A percentile compares a stretch with the other conserved stretches of the same genome.
Evolutionary conservation across 2,888 invertebrate species (phyloP).

Genomic region (Cerastis rubricosa): DNA sequence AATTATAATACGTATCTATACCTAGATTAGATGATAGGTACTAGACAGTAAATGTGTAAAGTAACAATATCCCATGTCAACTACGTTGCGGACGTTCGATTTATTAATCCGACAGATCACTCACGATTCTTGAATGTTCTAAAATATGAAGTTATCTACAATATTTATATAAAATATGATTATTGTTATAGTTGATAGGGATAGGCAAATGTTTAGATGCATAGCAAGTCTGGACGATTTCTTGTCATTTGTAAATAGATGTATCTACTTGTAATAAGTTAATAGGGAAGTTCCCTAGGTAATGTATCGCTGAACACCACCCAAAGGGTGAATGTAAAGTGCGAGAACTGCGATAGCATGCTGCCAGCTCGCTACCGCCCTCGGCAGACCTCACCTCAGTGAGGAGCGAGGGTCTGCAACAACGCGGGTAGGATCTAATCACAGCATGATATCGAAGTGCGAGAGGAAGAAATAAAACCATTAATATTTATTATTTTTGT

Average conservation of each 20-base stretch:
- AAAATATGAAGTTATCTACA: conserved; percentile 63
- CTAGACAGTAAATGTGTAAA: conserved; percentile 61
- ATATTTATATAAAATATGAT: conserved; percentile 62
- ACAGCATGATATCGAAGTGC: conserved; percentile 70
- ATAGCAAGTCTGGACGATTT: conserved; percentile 57
- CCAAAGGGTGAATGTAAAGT: conserved; percentile 51
- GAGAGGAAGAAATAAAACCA: conserved; percentile 66
- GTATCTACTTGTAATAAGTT: conserved; percentile 68
- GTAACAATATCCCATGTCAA: conserved; percentile 50
- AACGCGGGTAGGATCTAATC: conserved; percentile 37
- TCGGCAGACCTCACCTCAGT: conserved; percentile 12
- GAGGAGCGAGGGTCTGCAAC: not conserved
- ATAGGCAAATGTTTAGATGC: conserved; percentile 71
- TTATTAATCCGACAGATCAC: conserved; percentile 71
- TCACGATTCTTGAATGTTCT: conserved; percentile 65
- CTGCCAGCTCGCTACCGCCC: conserved; percentile 39
- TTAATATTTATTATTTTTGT: conserved; percentile 78
- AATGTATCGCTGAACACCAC: conserved; percentile 39
- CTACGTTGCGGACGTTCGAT: conserved; percentile 58
- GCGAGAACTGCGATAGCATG: conserved; percentile 56
- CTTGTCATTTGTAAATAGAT: conserved; percentile 71
- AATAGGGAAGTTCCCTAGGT: conserved; percentile 45
- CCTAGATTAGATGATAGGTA: conserved; percentile 65
- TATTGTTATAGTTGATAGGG: conserved; percentile 76
- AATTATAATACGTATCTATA: conserved; percentile 62